Percentiles rank a stretch among this genome's conserved stretches.
phyloP scores from a whole-genome alignment of 2,113 vertebrate species.

The Kryptolebias marmoratus region DNA sequence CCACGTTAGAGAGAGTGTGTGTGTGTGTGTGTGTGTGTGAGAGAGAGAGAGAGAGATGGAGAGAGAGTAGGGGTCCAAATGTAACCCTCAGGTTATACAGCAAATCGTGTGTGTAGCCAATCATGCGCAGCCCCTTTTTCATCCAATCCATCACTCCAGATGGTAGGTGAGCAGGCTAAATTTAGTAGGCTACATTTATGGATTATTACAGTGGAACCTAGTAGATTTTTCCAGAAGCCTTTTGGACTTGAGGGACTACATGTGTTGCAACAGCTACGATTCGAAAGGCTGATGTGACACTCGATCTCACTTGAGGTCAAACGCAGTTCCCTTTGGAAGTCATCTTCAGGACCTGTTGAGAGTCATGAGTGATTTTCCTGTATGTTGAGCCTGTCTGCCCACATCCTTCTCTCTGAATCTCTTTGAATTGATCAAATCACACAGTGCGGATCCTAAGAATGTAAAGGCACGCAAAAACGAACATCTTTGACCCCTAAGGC shows the following conservation, averaged over 20 bases:
- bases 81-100: conserved; percentile 53
- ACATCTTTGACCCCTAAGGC: background rate
- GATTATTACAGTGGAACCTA: conserved; percentile 21
- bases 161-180: conserved; percentile 41
- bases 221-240: conserved; percentile 3
- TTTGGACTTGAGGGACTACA: background rate
- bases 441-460: background rate
- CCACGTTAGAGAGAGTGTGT: conserved; percentile 18
- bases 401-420: conserved; percentile 26
- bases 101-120: conserved; percentile 51
- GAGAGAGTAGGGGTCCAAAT: conserved; percentile 31
- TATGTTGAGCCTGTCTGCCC: conserved; percentile 21
- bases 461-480: background rate
- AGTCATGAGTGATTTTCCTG: conserved; percentile 34
- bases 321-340: conserved; percentile 15
- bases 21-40: too few species aligned
- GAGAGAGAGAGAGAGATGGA: background rate
- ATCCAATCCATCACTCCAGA: conserved; percentile 59
- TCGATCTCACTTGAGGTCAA: conserved; percentile 7
- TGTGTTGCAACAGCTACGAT: background rate
- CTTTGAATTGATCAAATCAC: conserved; percentile 12
- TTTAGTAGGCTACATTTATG: conserved; percentile 33
- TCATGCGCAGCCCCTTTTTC: conserved; percentile 54
- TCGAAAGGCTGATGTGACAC: conserved; percentile 9
- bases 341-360: conserved; percentile 44